Percentiles rank a stretch among this genome's conserved stretches.
Conservation (phyloP, 1,140 invertebrate genomes). For the Calephelis virginiensis region DNA sequence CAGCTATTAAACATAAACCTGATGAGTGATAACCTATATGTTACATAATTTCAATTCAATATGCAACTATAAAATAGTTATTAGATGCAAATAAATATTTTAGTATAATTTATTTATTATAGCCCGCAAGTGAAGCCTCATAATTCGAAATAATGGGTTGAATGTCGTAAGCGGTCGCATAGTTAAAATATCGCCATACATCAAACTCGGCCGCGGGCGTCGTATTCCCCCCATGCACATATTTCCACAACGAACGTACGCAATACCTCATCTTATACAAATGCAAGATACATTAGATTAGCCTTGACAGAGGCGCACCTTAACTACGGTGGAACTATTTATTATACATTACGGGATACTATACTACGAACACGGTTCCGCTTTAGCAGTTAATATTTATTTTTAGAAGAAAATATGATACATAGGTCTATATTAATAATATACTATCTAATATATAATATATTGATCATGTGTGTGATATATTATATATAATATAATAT, state of each 20-base stretch:
- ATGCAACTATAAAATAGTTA: too few relatives aligned
- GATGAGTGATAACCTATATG: too few relatives aligned
- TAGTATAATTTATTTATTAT: slow-evolving; percentile 28
- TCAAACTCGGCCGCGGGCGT: slow-evolving; percentile 31
- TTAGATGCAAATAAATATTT: background rate
- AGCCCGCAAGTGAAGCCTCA: slow-evolving; percentile 27
- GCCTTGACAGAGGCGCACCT: slow-evolving; percentile 3
- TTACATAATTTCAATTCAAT: too few relatives aligned
- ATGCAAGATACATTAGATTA: slow-evolving; percentile 21
- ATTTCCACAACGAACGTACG: slow-evolving; percentile 26
- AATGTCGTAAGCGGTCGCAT: slow-evolving; percentile 30
- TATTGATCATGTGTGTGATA: too few relatives aligned
- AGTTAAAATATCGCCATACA: slow-evolving; percentile 39
- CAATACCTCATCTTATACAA: slow-evolving; percentile 25
- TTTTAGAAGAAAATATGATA: too few relatives aligned
- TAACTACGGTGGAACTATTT: slow-evolving; percentile 9
- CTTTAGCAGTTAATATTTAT: too few relatives aligned
- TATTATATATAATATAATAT: too few relatives aligned
- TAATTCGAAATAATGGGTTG: slow-evolving; percentile 34
- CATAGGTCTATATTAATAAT: too few relatives aligned
- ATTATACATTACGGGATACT: background rate
- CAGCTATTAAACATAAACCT: too few relatives aligned
- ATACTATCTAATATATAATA: too few relatives aligned
- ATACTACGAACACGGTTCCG: too few relatives aligned
- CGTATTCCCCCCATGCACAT: slow-evolving; percentile 23